Evolutionary conservation across 2,888 invertebrate species (phyloP).

Genomic region (Phalangium opilio): DNA sequence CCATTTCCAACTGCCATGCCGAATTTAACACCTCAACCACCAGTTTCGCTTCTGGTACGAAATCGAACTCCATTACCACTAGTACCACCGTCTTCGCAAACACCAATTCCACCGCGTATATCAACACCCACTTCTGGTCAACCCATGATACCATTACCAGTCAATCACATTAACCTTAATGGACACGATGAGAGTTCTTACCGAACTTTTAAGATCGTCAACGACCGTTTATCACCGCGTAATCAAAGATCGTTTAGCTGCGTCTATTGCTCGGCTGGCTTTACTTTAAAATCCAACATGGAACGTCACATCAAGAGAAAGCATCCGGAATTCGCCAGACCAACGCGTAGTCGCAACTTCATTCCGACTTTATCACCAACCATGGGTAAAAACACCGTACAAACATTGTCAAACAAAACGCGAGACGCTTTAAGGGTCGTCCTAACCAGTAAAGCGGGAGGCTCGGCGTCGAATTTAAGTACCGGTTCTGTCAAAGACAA

Average conservation of each 20-base stretch:
- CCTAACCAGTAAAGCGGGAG: slow-evolving; percentile 15
- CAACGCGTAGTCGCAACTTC: slow-evolving; percentile 14
- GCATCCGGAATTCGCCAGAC: slow-evolving; percentile 54
- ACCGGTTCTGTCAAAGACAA: too few species aligned
- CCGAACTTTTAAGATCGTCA: not conserved
- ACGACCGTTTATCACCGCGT: slow-evolving; percentile 8
- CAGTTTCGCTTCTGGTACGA: too few species aligned
- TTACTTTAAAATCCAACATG: slow-evolving; percentile 79
- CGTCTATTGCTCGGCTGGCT: slow-evolving; percentile 74
- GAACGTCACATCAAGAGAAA: slow-evolving; percentile 87
- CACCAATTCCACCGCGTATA: not conserved
- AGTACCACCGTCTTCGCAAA: not conserved
- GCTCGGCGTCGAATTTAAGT: not conserved
- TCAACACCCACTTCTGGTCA: not conserved
- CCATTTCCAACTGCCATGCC: not conserved
- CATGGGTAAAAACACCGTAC: slow-evolving; percentile 10
- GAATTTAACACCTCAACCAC: not conserved
- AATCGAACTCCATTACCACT: not conserved
- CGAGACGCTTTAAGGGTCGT: slow-evolving; percentile 18
- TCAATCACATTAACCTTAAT: not conserved
- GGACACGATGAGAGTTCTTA: not conserved
- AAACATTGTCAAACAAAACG: slow-evolving; percentile 19
- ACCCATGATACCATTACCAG: not conserved
- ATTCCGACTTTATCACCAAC: slow-evolving; percentile 12
- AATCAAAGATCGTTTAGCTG: slow-evolving; percentile 61